phyloP scores from a whole-genome alignment of 2,797 vertebrate species.

The Sitta carolinensis region DNA sequence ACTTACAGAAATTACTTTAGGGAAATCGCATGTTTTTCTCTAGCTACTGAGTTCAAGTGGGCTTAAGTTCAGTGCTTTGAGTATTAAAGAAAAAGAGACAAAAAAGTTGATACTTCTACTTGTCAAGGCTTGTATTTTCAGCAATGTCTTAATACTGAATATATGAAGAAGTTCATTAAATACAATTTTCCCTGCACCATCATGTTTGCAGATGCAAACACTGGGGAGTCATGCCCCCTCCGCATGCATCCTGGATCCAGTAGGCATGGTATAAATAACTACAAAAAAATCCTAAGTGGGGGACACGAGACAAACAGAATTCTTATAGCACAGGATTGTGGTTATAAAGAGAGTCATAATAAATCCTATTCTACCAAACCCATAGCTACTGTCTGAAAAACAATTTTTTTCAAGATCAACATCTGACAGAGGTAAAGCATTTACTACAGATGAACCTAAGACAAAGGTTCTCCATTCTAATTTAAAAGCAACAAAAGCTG shows the following conservation, averaged over 20 bases:
- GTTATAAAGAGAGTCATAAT: neutral
- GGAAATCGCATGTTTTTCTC: neutral
- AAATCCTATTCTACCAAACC: neutral
- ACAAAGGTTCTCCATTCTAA: neutral
- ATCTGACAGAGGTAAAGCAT: neutral
- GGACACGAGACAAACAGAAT: slow-evolving; percentile 19
- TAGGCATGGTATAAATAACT: slow-evolving; percentile 14
- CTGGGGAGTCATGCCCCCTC: slow-evolving; percentile 6
- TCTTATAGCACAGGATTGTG: slow-evolving; percentile 2
- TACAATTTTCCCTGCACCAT: neutral
- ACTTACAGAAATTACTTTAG: neutral
- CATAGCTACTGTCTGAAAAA: neutral
- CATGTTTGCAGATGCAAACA: neutral
- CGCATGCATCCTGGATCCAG: neutral
- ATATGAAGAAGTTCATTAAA: slow-evolving; percentile 9
- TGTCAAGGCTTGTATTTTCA: neutral
- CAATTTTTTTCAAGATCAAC: neutral
- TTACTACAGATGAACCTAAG: neutral
- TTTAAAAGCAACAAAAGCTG: neutral
- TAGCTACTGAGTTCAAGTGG: neutral
- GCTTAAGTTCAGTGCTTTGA: neutral
- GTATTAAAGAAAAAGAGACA: neutral
- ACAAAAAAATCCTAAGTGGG: neutral
- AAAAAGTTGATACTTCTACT: neutral
- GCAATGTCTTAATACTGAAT: neutral